Conservation (phyloP, 2,113 vertebrate genomes). For the Amia ocellicauda region DNA sequence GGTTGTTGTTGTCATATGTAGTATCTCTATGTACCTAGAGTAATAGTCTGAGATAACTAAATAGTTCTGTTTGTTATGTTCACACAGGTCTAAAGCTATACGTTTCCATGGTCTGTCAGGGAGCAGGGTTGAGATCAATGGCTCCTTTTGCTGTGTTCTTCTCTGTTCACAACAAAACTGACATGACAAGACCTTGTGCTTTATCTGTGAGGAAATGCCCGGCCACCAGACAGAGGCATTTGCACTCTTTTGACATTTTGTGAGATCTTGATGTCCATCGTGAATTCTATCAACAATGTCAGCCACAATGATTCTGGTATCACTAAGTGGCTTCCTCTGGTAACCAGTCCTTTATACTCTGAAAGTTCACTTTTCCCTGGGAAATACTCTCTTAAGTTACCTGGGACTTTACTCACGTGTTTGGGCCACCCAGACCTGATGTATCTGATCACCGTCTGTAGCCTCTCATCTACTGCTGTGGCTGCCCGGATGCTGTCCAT, state of each 20-base stretch:
- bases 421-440: slow-evolving; percentile 23
- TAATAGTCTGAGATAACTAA: slow-evolving; percentile 20
- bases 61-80: slow-evolving; percentile 15
- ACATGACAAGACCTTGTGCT: background rate
- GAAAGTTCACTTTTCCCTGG: slow-evolving; percentile 19
- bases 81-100: slow-evolving; percentile 19
- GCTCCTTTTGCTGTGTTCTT: slow-evolving; percentile 24
- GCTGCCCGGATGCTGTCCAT: slow-evolving; percentile 19
- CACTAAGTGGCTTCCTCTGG: slow-evolving; percentile 7
- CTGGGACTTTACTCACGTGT: background rate
- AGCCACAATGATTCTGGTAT: slow-evolving; percentile 18
- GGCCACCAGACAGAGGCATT: background rate
- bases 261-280: slow-evolving; percentile 25
- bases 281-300: slow-evolving; percentile 27
- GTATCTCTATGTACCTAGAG: slow-evolving; percentile 22
- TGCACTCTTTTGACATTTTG: slow-evolving; percentile 25
- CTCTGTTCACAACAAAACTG: slow-evolving; percentile 14
- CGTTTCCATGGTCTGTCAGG: slow-evolving; percentile 17
- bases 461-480: background rate
- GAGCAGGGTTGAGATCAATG: slow-evolving; percentile 23
- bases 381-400: background rate
- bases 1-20: slow-evolving; percentile 17
- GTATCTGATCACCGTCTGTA: slow-evolving; percentile 5
- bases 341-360: slow-evolving; percentile 14
- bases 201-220: background rate